Base-by-base conservation (phyloP, 2,888 invertebrate genomes). In the Spicauda simplicius region DNA sequence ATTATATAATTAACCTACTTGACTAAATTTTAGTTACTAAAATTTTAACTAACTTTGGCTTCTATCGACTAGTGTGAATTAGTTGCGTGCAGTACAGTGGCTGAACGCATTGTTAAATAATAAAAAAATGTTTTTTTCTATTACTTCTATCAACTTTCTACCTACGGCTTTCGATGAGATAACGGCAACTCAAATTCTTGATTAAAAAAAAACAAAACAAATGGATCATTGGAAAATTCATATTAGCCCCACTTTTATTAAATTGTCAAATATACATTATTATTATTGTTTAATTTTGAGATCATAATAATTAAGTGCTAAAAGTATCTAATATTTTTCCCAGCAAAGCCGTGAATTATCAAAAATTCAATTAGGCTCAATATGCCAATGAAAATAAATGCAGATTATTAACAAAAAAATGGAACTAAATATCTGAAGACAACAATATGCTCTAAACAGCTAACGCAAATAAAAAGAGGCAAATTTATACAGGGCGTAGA, bases 71-170 rank as follows among this genome's bases (percentile, higher is more conserved):
- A n/a, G 25, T 64, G 19, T 20, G 64, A 33, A 37, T 57, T 37
- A 57, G 20, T 30, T 18, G 33, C 57, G 50, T 64, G 64, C 64
- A 50, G 16, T 56, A 60, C 3, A 48, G 16, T 48, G 48, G 16
- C 48, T 48, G 48, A 7, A 48, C 48, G 41, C 41, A 48, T 16
- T 16, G 48, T 14, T 5, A 4, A 48, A 5, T 50, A 48, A 16
- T 50, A 14, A 33, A 33, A 10, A 33, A 33, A 8, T 33, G 3
- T 33, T 33, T 1, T 33, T 33, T 33, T 33, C 10, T 10, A 33
- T 6, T 6, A 33, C 7, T 33, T 33, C 33, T 8, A 33, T 10
- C 10, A 33, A 33, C 33, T 33, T 10, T 33, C 10, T 33, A 6
- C 10, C 33, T 6, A 33, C 5, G 1, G 33, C 3, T 10, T 33